A percentile compares a stretch with the other conserved stretches of the same genome.
Evolutionary conservation across 2,888 invertebrate species (phyloP).

Genomic region (Tribolium freemani): DNA sequence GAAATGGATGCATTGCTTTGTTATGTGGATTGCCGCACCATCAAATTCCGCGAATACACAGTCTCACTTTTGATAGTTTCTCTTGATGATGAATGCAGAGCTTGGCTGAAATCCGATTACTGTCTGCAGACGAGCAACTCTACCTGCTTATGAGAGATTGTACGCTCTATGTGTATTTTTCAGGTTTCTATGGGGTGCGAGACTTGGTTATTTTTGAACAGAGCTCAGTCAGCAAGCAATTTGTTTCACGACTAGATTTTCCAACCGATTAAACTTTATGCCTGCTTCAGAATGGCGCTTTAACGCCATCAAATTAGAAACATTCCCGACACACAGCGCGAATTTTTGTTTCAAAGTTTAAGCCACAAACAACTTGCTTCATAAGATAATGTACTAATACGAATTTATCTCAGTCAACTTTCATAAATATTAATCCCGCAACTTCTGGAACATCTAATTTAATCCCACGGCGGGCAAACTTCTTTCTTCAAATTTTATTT

Average conservation of each 20-base stretch:
- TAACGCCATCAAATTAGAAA: slow-evolving; percentile 36
- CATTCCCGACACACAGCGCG: slow-evolving; percentile 28
- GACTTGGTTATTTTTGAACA: slow-evolving; percentile 31
- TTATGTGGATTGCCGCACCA: slow-evolving; percentile 29
- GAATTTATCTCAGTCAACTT: slow-evolving; percentile 39
- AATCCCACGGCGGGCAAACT: slow-evolving; percentile 2
- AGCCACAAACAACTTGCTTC: slow-evolving; percentile 27
- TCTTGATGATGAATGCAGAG: slow-evolving; percentile 27
- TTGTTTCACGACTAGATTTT: slow-evolving; percentile 47
- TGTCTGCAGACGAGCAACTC: slow-evolving; percentile 18
- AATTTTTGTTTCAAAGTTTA: slow-evolving; percentile 25
- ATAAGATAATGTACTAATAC: slow-evolving; percentile 35
- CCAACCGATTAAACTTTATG: slow-evolving; percentile 51
- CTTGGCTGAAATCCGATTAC: slow-evolving; percentile 31
- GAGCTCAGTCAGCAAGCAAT: slow-evolving; percentile 31
- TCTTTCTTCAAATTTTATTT: not conserved
- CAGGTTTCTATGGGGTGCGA: slow-evolving; percentile 19
- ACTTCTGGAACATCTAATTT: slow-evolving; percentile 29
- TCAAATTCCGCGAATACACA: slow-evolving; percentile 26
- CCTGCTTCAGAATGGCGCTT: slow-evolving; percentile 27
- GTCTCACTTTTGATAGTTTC: slow-evolving; percentile 31
- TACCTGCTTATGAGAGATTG: slow-evolving; percentile 33
- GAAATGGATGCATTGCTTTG: slow-evolving; percentile 41
- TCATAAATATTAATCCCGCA: slow-evolving; percentile 38
- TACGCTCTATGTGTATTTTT: slow-evolving; percentile 18